These are phyloP conservation scores for Sebastes umbrosus DNA, from an alignment of 2,797 vertebrate genomes.

Conservation along the genomic window DNA sequence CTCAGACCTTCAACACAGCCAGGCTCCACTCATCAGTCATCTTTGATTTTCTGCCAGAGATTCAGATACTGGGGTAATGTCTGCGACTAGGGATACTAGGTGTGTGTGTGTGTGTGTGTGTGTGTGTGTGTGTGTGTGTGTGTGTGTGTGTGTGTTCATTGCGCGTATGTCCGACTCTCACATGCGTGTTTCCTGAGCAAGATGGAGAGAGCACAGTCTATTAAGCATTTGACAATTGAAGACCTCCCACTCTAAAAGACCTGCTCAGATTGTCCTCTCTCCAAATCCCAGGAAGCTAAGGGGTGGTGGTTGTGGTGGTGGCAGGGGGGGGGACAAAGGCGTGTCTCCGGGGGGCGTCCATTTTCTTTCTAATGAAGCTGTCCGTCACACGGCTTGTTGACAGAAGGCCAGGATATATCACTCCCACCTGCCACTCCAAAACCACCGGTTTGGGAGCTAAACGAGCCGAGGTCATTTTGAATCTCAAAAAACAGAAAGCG, in stretches of 20 bases:
- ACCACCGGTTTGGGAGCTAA: conserved; percentile 41
- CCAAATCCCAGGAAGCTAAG: conserved; percentile 62
- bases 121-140: background rate
- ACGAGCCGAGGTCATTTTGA: conserved; percentile 21
- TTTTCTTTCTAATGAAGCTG: conserved; percentile 85
- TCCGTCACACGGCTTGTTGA: conserved; percentile 71
- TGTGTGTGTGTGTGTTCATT: conserved; percentile 3
- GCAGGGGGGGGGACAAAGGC: conserved; percentile 48
- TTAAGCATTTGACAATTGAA: conserved; percentile 80
- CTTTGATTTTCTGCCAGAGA: conserved; percentile 80
- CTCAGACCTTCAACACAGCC: conserved; percentile 67
- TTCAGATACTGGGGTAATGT: conserved; percentile 53
- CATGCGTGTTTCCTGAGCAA: conserved; percentile 31
- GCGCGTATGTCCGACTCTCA: background rate
- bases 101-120: background rate
- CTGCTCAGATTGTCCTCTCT: conserved; percentile 67
- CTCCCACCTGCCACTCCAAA: conserved; percentile 65
- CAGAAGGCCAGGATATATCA: conserved; percentile 73
- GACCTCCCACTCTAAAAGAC: conserved; percentile 80
- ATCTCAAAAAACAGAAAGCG: background rate
- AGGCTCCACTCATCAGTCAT: conserved; percentile 74
- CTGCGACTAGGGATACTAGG: conserved; percentile 1
- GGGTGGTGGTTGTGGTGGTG: background rate
- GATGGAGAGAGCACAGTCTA: conserved; percentile 78
- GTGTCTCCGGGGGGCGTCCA: conserved; percentile 61